A percentile compares a stretch with the other conserved stretches of the same genome.
Conservation (phyloP, 2,888 invertebrate genomes). For the Erebia ligea region DNA sequence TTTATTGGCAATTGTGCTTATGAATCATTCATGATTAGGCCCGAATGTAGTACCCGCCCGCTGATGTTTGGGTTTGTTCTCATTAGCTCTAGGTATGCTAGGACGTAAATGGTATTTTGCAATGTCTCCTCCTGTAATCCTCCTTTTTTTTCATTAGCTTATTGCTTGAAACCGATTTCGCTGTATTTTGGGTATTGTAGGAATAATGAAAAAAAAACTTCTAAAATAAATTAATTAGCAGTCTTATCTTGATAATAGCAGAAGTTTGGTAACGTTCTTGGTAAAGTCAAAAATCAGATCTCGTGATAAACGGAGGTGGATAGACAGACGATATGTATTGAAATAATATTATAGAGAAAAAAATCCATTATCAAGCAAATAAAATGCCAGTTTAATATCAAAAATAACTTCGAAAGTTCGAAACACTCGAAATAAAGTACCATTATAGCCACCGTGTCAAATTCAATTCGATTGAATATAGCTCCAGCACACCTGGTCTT, state of each 20-base stretch:
- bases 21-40: conserved; percentile 46
- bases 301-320: not conserved
- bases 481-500: conserved; percentile 23
- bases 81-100: not conserved
- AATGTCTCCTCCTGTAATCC: not conserved
- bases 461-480: conserved; percentile 12
- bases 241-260: too few relatives aligned
- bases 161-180: too few relatives aligned
- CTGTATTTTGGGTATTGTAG: too few relatives aligned
- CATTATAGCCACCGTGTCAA: not conserved
- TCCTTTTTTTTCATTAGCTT: not conserved
- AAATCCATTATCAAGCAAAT: not conserved
- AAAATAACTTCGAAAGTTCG: not conserved
- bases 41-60: conserved; percentile 2
- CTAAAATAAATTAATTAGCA: too few relatives aligned
- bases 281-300: not conserved
- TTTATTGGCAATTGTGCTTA: conserved; percentile 44
- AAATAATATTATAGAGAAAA: not conserved
- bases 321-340: not conserved
- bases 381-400: not conserved
- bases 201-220: too few relatives aligned
- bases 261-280: not conserved
- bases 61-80: conserved; percentile 18
- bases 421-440: not conserved
- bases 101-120: not conserved